Conservation (phyloP, 2,797 vertebrate species). For the Tragelaphus oryx region DNA sequence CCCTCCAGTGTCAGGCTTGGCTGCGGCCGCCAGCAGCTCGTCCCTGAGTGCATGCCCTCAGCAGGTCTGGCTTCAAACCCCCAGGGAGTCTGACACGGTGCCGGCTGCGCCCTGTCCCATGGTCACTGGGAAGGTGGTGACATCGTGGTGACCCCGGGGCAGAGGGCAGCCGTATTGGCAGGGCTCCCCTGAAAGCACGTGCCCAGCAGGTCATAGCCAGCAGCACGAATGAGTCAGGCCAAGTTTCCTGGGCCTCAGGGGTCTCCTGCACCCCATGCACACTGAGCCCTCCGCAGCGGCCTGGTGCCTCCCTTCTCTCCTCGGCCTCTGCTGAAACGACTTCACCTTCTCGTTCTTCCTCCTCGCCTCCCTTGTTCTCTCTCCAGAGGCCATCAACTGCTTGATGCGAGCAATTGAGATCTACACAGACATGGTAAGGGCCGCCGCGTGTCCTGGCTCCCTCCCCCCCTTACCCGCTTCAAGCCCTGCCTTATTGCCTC, state of each 20-base stretch:
- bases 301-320: background rate
- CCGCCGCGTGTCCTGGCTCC: background rate
- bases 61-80: background rate
- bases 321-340: background rate
- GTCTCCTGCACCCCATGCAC: rapidly evolving
- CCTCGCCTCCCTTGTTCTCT: background rate
- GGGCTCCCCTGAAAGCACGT: background rate
- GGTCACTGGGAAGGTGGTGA: background rate
- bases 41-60: background rate
- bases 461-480: background rate
- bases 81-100: background rate
- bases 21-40: background rate
- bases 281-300: rapidly evolving
- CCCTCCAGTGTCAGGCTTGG: background rate
- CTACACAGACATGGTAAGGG: conserved; percentile 88
- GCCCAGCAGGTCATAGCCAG: background rate
- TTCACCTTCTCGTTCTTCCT: background rate
- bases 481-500: rapidly evolving
- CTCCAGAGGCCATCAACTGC: conserved; percentile 86
- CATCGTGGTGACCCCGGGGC: rapidly evolving
- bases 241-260: background rate
- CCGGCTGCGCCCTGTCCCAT: background rate
- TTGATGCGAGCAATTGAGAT: conserved; percentile 88
- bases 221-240: background rate
- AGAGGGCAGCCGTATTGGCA: background rate